Evolutionary conservation across 2,113 vertebrate species (phyloP).

Genomic region (Atrichornis clamosus): DNA sequence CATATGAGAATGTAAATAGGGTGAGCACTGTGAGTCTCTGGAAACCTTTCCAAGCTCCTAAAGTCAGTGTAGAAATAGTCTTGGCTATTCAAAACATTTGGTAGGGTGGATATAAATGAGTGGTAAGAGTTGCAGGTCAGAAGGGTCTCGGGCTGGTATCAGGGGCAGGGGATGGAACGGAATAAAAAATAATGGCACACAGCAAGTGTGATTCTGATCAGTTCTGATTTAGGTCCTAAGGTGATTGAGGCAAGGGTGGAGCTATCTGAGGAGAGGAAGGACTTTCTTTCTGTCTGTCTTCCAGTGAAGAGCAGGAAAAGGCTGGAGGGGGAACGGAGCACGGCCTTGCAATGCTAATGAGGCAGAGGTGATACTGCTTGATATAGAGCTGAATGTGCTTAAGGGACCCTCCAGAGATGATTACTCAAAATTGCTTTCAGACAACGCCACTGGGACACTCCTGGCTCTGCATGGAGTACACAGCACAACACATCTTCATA

Average conservation of each 20-base stretch:
- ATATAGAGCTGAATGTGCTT: neutral
- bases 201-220: too few species aligned
- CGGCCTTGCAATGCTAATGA: neutral
- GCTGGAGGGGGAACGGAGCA: neutral
- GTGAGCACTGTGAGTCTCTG: neutral
- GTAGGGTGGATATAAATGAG: neutral
- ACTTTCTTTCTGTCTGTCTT: neutral
- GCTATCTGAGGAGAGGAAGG: neutral
- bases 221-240: neutral
- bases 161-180: neutral
- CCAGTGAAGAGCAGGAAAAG: neutral
- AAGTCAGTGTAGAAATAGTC: neutral
- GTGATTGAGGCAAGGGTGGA: neutral
- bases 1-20: neutral
- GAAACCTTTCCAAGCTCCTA: neutral
- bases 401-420: neutral
- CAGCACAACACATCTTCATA: neutral
- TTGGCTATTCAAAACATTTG: neutral
- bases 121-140: neutral
- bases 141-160: neutral
- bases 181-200: neutral
- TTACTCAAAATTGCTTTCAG: conserved; percentile 9
- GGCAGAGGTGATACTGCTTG: neutral
- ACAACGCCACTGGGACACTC: neutral
- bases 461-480: neutral